Percentiles rank a stretch among this genome's conserved stretches.
These are phyloP conservation scores for Epizoanthus fatuus DNA, from an alignment of 92 coral and sea anemone species.

Conservation along the genomic window DNA sequence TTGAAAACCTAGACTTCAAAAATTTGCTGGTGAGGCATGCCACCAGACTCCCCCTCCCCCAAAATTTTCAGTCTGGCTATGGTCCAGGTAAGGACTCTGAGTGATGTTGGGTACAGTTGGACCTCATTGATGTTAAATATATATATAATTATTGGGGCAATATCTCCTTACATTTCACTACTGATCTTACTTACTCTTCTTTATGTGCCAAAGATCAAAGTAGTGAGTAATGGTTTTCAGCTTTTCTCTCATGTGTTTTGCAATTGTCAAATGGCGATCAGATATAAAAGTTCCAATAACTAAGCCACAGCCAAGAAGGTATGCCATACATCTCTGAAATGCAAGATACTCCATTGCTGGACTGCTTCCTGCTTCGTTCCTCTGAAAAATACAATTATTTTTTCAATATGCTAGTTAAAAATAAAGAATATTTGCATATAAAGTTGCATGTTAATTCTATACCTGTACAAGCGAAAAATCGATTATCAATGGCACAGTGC, in stretches of 20 bases:
- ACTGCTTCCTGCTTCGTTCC: constrained; percentile 73
- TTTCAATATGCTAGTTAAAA: neutral
- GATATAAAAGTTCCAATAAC: constrained; percentile 36
- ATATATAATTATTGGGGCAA: no score
- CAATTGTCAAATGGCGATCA: constrained; percentile 52
- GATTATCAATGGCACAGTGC: constrained; percentile 42
- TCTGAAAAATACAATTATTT: constrained; percentile 48
- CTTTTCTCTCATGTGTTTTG: constrained; percentile 64
- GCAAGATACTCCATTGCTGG: constrained; percentile 70
- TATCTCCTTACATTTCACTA: no score
- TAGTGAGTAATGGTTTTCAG: constrained; percentile 52
- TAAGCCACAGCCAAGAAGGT: constrained; percentile 69
- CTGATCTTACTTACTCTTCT: neutral
- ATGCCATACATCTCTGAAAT: constrained; percentile 73
- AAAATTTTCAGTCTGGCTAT: no score
- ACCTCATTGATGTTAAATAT: no score
- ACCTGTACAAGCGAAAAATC: constrained; percentile 53
- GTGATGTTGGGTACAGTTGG: no score
- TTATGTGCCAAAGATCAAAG: constrained; percentile 23
- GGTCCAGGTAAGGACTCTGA: no score
- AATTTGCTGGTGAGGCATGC: no score
- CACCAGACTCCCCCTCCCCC: no score
- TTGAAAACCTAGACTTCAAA: no score
- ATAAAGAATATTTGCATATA: neutral
- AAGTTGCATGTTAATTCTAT: neutral